Base-by-base conservation (phyloP, 2,113 vertebrate genomes). In the Laterallus jamaicensis region DNA sequence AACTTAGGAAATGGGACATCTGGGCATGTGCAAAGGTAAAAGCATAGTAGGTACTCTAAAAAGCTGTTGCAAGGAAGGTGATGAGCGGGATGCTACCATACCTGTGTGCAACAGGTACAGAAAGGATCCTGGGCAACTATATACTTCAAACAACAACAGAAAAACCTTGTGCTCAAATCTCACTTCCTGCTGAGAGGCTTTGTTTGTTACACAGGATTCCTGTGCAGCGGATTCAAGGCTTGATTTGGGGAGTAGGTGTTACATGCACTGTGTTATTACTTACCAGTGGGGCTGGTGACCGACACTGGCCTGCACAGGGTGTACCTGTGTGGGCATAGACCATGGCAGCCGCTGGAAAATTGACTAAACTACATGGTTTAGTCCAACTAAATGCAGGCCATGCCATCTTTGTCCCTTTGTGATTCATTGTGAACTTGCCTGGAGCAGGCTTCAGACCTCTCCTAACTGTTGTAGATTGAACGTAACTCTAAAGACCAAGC, bases 71-170 rank as follows among this genome's bases (percentile, higher is more conserved):
- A 74, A 68, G 58, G 47, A 78, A 71, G 18, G 5, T 40, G 26
- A 50, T 74, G 47, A n/a, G 16, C 68, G 54, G 42, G 9, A 31
- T 75, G 32, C 49, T 85, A 49, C 1, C 0, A 12, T 64, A 42
- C 28, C 3, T 14, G 16, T 67, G 31, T 62, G 37, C 10, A 50
- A 11, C 20, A 68, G 18, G 12, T 54, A 44, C 44, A 59, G 69
- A 54, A 91, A 44, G 32, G 60, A 11, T 50, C 18, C 56, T n/a
- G 24, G n/a, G 12, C 17, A 69, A 4, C 11, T 80, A 8, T 52
- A 2, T 55, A 21, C 22, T 84, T 58, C 6, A 66, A 82, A 19
- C 62, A 85, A 15, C 74, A 69, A 11, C 0, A 0, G 44, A 7
- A 86, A 5, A 84, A 35, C 17, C 4, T 49, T 52, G 29, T 44